Base-by-base conservation (phyloP, 2,113 vertebrate species). In the Oreochromis tanganicae region DNA sequence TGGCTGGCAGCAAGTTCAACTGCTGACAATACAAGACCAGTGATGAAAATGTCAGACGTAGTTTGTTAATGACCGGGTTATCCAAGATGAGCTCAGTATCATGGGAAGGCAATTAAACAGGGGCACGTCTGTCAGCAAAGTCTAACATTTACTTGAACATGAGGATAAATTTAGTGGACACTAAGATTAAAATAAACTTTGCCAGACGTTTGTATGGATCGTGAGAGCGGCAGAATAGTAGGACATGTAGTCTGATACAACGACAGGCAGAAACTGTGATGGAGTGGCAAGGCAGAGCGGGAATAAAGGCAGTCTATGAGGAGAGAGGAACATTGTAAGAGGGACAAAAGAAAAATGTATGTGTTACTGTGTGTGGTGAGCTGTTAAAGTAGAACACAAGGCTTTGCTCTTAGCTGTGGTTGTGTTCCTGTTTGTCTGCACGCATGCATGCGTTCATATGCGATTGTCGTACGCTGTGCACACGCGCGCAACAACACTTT, bases 31-130 rank as follows among this genome's bases (percentile, higher is more conserved):
- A 86, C 82, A 86, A 63, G 79, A 36, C 17, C 50, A 56, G 73
- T 50, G 88, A 91, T 89, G 92, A 89, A 91, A 93, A 91, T 88
- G 90, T 91, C 92, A 90, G 84, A 32, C 83, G 7, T 88, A 17
- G 87, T 91, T 94, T 91, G 84, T 88, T 93, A 90, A 93, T 87
- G 89, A 87, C 10, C 61, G 38, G 79, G 73, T 59, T 81, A 82
- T 91, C 80, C 88, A 59, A 85, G 68, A 81, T 36, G 82, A 88
- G 87, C 80, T 89, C 87, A 80, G 81, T 82, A 75, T 75, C 85
- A 71, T 7, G 52, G 27, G 27, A 56, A 87, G 82, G 87, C 86
- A 88, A 83, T 94, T 92, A 91, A 85, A 89, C 66, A 38, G 19
- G 32, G 79, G 36, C 38, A 4, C 11, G 4, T 83, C 63, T 66